These are phyloP conservation scores for Strigamia crassipes DNA, from an alignment of 2,888 invertebrate genomes.

Conservation along the genomic window DNA sequence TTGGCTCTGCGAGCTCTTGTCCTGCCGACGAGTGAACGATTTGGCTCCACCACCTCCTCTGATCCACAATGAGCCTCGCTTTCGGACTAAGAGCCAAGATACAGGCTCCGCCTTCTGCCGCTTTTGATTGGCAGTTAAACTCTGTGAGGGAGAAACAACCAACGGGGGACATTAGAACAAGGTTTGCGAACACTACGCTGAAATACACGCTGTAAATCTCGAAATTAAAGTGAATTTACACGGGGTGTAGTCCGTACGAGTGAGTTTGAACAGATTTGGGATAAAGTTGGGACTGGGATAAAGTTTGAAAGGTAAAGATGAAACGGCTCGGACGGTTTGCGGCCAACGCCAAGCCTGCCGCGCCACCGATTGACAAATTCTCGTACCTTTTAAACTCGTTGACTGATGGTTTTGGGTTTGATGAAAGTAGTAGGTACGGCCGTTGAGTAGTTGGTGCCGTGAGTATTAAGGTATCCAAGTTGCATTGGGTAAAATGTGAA, in stretches of 20 bases:
- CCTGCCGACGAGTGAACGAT: slow-evolving; percentile 25
- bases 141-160: slow-evolving; percentile 12
- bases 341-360: not conserved
- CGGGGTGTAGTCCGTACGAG: not conserved
- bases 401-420: not conserved
- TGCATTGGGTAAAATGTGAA: not conserved
- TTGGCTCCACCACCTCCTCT: slow-evolving; percentile 43
- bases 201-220: not conserved
- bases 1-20: slow-evolving; percentile 43
- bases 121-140: not conserved
- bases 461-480: not conserved
- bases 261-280: not conserved
- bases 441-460: not conserved
- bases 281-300: not conserved
- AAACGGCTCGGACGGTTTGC: not conserved
- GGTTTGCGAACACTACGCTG: not conserved
- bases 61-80: slow-evolving; percentile 40
- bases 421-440: not conserved
- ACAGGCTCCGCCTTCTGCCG: not conserved
- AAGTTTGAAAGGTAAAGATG: not conserved
- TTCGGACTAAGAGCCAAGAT: slow-evolving; percentile 17
- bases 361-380: slow-evolving; percentile 24
- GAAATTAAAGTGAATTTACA: not conserved
- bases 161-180: not conserved
- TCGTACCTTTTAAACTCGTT: slow-evolving; percentile 36